Evolutionary conservation across 1,140 invertebrate genomes (phyloP).

Genomic region (Lepidurus packardi): DNA sequence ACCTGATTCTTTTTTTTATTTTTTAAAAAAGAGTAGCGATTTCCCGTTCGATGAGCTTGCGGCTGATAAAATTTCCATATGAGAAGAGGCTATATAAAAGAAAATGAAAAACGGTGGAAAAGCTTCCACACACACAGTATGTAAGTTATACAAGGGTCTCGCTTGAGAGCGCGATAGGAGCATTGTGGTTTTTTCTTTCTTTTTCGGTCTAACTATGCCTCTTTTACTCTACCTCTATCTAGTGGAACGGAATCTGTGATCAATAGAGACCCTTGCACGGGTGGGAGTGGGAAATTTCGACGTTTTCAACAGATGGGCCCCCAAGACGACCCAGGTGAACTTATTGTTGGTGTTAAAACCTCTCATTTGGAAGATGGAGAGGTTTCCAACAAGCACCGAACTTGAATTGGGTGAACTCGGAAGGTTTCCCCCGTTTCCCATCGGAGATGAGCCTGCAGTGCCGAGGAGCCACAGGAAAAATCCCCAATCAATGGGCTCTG

Average conservation of each 20-base stretch:
- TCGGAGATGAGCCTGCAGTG: neutral
- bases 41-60: neutral
- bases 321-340: conserved; percentile 12
- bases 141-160: too few relatives aligned
- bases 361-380: neutral
- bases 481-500: neutral
- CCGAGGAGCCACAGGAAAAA: neutral
- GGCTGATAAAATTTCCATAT: conserved; percentile 9
- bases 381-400: neutral
- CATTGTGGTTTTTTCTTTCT: neutral
- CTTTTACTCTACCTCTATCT: neutral
- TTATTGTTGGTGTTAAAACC: conserved; percentile 19
- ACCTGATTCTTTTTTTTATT: conserved; percentile 2
- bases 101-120: neutral
- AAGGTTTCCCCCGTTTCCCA: neutral
- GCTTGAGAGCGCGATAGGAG: neutral
- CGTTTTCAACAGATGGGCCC: conserved; percentile 17
- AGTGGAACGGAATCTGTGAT: conserved; percentile 19
- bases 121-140: too few relatives aligned
- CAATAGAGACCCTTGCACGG: conserved; percentile 5
- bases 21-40: neutral
- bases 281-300: neutral
- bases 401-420: neutral
- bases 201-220: neutral
- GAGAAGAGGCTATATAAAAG: neutral